Evolutionary conservation across 2,113 vertebrate genomes (phyloP).

Genomic region (Lepidothrix coronata): DNA sequence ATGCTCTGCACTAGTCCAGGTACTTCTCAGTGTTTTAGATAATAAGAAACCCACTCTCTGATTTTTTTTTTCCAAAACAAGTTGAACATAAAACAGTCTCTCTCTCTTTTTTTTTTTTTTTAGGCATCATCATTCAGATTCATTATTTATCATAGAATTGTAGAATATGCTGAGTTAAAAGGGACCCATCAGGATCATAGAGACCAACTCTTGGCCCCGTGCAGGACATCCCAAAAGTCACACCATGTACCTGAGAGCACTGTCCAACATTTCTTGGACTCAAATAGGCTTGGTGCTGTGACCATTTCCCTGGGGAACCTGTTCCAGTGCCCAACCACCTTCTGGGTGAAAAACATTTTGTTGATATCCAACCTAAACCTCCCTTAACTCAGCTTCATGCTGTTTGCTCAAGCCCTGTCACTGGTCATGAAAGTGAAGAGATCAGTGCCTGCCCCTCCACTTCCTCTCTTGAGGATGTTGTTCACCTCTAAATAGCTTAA

Average conservation of each 20-base stretch:
- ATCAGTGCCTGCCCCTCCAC: rapidly evolving
- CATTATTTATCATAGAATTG: not conserved
- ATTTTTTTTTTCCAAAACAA: not conserved
- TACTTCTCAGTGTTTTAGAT: not conserved
- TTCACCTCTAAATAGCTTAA: not conserved
- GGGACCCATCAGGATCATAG: not conserved
- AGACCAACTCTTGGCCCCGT: too few species aligned
- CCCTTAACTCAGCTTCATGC: too few species aligned
- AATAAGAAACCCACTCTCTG: not conserved
- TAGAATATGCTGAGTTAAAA: not conserved
- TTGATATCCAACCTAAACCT: too few species aligned
- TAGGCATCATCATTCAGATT: not conserved
- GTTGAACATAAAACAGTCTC: rapidly evolving
- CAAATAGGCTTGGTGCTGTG: not conserved
- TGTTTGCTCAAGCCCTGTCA: not conserved
- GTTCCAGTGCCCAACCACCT: not conserved
- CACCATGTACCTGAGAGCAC: rapidly evolving
- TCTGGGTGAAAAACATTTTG: not conserved
- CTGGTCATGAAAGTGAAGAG: not conserved
- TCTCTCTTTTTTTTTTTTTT: not conserved
- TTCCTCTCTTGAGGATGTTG: rapidly evolving
- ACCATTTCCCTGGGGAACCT: not conserved
- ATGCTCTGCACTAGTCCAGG: not conserved
- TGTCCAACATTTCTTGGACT: not conserved
- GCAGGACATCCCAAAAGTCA: not conserved